These are phyloP conservation scores for Brachionus rubens DNA, from an alignment of 1,140 invertebrate species.

Conservation along the genomic window DNA sequence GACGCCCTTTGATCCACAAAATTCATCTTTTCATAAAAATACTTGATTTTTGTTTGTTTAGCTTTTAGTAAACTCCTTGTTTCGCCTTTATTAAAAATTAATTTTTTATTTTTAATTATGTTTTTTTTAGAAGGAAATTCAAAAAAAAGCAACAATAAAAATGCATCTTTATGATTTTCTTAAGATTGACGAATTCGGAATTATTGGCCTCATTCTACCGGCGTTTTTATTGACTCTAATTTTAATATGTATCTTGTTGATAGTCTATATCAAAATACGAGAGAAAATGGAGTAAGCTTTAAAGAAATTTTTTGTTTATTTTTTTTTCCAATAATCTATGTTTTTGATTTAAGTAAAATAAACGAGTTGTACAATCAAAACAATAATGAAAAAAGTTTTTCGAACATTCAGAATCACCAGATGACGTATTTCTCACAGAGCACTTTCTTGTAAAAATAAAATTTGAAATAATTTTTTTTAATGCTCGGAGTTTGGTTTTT, in stretches of 20 bases:
- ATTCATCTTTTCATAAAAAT: too few relatives aligned
- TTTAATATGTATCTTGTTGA: background rate
- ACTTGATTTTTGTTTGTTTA: too few relatives aligned
- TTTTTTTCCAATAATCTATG: background rate
- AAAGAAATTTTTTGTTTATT: background rate
- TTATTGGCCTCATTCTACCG: background rate
- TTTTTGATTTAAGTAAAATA: background rate
- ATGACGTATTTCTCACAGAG: constrained; percentile 5
- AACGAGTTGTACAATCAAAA: background rate
- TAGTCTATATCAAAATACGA: constrained; percentile 12
- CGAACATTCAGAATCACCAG: background rate
- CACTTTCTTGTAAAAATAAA: background rate
- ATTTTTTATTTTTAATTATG: too few relatives aligned
- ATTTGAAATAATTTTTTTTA: background rate
- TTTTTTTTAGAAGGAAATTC: too few relatives aligned
- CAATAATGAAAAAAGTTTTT: background rate
- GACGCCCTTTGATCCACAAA: too few relatives aligned
- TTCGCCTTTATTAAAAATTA: too few relatives aligned
- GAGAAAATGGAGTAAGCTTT: constrained; percentile 11
- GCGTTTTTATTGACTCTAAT: background rate
- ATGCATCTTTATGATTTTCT: constrained; percentile 9
- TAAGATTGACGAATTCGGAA: background rate
- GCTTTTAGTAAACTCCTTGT: too few relatives aligned
- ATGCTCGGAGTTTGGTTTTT: background rate
- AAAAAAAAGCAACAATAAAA: too few relatives aligned